These are phyloP conservation scores for Coelinius sp. DNA, from an alignment of 2,888 invertebrate genomes.

Conservation along the genomic window DNA sequence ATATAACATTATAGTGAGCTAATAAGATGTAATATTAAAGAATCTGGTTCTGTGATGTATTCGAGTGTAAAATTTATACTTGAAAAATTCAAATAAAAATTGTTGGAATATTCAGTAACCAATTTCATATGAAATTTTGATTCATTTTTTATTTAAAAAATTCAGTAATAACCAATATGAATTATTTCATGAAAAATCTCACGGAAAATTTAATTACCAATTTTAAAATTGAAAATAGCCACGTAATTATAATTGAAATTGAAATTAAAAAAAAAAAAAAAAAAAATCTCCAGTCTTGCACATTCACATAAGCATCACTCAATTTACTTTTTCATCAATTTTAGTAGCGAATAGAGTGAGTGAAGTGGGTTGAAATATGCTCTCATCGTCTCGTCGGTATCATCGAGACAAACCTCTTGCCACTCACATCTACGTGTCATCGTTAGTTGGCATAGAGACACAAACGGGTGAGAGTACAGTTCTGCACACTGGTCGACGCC, in stretches of 20 bases:
- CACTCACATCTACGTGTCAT: constrained; percentile 1
- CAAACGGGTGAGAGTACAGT: background rate
- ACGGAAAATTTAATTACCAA: too few species aligned
- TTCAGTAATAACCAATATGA: too few species aligned
- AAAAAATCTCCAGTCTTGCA: background rate
- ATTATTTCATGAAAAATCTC: too few species aligned
- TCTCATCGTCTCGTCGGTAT: constrained; percentile 5
- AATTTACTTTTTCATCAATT: constrained; percentile 1
- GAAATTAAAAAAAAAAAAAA: background rate
- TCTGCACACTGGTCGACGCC: background rate
- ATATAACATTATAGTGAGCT: too few species aligned
- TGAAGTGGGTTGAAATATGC: background rate
- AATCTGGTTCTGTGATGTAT: background rate
- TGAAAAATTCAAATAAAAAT: too few species aligned
- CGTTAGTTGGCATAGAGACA: constrained; percentile 12
- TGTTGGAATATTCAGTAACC: too few species aligned
- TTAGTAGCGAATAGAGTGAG: background rate
- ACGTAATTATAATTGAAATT: too few species aligned
- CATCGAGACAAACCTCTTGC: constrained; percentile 3
- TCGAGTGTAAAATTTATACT: background rate
- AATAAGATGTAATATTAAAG: background rate
- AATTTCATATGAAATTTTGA: too few species aligned
- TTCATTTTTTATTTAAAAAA: too few species aligned
- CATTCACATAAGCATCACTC: background rate
- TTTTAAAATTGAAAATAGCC: too few species aligned